Base-by-base conservation (phyloP, 2,113 vertebrate genomes). In the Anarrhichthys ocellatus region DNA sequence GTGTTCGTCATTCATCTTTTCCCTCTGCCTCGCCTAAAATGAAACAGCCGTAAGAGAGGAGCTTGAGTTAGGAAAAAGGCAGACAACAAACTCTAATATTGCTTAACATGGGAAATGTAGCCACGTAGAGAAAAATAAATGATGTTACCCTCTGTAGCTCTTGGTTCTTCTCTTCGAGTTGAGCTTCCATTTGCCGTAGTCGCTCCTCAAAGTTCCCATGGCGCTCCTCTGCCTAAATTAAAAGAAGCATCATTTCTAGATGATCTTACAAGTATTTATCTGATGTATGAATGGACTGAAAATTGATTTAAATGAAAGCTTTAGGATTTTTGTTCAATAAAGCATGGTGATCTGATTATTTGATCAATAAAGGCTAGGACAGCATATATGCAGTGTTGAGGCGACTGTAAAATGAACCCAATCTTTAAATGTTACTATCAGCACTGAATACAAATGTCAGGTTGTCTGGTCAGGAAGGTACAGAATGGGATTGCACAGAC, bases 1-100 rank as follows among this genome's bases (percentile, higher is more conserved):
- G 92, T 98, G 97, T 87, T 98, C 97, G 0, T 98, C 97, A 1
- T 98, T 98, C 97, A 98, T 98, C 89, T 97, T 97, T 91, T 98
- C 97, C 88, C 97, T 94, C 91, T 98, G 97, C 86, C 97, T 96
- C 0, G 97, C 97, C 97, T 98, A 66, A 29, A 85, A 75, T 8
- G 22, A 82, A 80, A 17, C 15, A 40, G 40, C n/a, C 13, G 29
- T 3, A 11, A 56, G 38, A 67, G 48, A 81, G 24, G 18, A 14
- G n/a, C 27, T 70, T 14, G 14, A 27, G 27, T 52, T 11, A 50
- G 14, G 27, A 24, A 50, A 61, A 8, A 64, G 20, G 3, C 1
- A 18, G 38, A 44, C 3, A 9, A 5, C 20, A 18, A 24, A 48
- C 14, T 36, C 40, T 0, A 3, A 22, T 24, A 73, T 58, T 15